Evolutionary conservation across 1,140 invertebrate genomes (phyloP).

Genomic region (Trachelipus rathkii): DNA sequence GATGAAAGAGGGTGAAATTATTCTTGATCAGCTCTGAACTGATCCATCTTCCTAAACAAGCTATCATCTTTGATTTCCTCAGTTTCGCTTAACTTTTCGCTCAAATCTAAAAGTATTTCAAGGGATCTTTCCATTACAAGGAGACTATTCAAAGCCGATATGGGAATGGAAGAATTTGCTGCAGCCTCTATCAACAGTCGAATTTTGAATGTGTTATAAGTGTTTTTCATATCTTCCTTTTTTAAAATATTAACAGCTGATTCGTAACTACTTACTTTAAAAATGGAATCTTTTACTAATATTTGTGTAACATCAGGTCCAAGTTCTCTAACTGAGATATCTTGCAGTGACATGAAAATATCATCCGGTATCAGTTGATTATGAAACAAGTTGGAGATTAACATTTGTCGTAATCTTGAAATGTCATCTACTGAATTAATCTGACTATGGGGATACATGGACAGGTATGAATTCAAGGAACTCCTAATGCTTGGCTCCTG

Average conservation of each 20-base stretch:
- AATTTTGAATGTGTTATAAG: neutral
- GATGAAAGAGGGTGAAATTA: neutral
- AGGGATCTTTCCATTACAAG: neutral
- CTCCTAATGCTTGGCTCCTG: neutral
- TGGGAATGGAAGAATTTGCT: neutral
- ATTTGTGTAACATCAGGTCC: neutral
- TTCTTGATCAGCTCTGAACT: neutral
- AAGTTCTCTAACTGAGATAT: neutral
- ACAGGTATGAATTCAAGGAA: neutral
- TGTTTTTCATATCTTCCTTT: neutral
- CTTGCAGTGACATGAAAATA: neutral
- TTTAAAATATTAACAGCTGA: neutral
- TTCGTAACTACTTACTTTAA: neutral
- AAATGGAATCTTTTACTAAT: neutral
- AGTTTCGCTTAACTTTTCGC: neutral
- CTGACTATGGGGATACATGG: neutral
- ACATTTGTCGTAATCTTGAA: neutral
- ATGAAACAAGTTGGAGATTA: neutral
- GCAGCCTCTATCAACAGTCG: neutral
- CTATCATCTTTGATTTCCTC: neutral
- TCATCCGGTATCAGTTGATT: neutral
- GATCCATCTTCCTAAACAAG: neutral
- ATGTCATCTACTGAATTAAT: neutral
- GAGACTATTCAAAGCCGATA: neutral
- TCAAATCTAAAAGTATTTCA: neutral